phyloP scores from a whole-genome alignment of 2,113 vertebrate genomes.

The Ceyx melanurus region DNA sequence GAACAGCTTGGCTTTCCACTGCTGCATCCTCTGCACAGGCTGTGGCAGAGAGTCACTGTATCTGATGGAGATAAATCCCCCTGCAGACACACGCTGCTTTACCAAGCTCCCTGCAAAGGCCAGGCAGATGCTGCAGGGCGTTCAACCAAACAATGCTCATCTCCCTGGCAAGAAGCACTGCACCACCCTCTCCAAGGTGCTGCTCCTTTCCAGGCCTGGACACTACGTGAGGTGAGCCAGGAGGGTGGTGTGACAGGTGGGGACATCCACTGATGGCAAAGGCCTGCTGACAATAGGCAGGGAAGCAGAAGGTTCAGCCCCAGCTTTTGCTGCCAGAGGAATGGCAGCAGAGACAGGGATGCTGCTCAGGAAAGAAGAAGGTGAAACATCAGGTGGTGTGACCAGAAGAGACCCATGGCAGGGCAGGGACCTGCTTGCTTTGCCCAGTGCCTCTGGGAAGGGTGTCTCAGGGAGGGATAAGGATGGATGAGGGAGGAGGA shows the following conservation, averaged over 20 bases:
- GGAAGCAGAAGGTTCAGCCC: not conserved
- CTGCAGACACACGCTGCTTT: not conserved
- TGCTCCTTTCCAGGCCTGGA: rapidly evolving
- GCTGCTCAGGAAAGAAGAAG: not conserved
- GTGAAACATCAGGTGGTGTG: not conserved
- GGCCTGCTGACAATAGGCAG: not conserved
- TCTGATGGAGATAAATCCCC: slow-evolving; percentile 31
- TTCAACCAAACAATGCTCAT: not conserved
- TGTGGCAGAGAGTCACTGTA: not conserved
- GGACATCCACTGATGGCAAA: not conserved
- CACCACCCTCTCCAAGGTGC: not conserved
- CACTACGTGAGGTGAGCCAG: not conserved
- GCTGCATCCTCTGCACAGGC: not conserved
- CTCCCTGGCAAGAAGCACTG: not conserved
- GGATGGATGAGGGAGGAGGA: not conserved
- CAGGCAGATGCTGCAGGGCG: not conserved
- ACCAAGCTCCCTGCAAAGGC: slow-evolving; percentile 3
- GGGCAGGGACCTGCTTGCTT: not conserved
- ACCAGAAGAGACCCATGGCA: not conserved
- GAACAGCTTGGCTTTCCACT: not conserved
- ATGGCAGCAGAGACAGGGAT: rapidly evolving
- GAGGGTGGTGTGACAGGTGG: not conserved
- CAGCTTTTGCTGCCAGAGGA: not conserved
- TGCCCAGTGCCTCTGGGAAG: not conserved
- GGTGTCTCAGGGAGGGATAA: no score